Evolutionary conservation across 2,888 invertebrate species (phyloP).

Genomic region (Eupeodes luniger): DNA sequence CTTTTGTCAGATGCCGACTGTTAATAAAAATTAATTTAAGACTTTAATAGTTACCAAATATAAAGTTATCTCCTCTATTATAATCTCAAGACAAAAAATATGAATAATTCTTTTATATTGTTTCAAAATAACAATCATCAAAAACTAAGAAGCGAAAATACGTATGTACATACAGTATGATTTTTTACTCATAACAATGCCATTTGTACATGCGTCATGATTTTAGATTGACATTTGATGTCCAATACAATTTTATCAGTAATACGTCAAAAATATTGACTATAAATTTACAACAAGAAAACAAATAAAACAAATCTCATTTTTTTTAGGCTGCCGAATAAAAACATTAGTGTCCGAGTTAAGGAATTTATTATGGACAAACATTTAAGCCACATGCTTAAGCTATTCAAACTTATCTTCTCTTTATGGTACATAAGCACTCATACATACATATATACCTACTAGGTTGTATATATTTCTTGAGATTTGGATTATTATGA

Average conservation of each 20-base stretch:
- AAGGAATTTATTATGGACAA: background rate
- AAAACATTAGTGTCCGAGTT: constrained; percentile 24
- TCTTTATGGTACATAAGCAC: background rate
- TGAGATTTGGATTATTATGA: background rate
- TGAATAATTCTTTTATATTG: background rate
- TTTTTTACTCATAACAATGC: background rate
- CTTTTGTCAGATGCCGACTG: too few species aligned
- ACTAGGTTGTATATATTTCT: background rate
- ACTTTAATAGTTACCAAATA: too few species aligned
- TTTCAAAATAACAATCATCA: background rate
- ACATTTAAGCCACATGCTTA: background rate
- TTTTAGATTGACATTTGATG: constrained; percentile 69
- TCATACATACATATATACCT: background rate
- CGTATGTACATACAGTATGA: background rate
- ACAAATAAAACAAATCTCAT: constrained; percentile 28
- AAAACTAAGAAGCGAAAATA: background rate
- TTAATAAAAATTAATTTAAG: too few species aligned
- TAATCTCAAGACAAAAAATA: background rate
- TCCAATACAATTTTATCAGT: constrained; percentile 56
- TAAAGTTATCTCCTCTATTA: too few species aligned
- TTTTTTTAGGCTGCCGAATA: background rate
- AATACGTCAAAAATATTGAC: constrained; percentile 55
- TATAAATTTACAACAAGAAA: background rate
- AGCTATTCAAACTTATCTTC: constrained; percentile 1
- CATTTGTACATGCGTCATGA: constrained; percentile 49